A percentile compares a stretch with the other conserved stretches of the same genome.
phyloP scores from a whole-genome alignment of 2,113 vertebrate species.

The Octodon degus region DNA sequence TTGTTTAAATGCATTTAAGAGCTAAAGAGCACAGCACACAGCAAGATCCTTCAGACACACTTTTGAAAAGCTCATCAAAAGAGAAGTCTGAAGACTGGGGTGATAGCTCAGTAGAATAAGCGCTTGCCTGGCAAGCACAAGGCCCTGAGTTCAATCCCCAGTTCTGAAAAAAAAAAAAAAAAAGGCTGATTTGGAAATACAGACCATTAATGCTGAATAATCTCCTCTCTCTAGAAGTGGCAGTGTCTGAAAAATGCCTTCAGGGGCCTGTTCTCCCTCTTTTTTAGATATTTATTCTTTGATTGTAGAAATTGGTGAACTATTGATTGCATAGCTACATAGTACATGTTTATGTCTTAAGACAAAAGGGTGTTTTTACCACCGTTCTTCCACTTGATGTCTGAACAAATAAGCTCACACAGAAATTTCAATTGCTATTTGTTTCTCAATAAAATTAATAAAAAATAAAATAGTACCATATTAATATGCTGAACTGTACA shows the following conservation, averaged over 20 bases:
- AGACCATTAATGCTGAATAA: conserved; percentile 4
- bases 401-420: no score
- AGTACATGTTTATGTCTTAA: not conserved
- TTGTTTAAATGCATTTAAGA: not conserved
- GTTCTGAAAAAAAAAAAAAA: no score
- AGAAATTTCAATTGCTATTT: no score
- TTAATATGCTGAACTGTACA: no score
- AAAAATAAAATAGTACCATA: no score
- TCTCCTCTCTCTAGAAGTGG: conserved; percentile 18
- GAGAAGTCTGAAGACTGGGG: not conserved
- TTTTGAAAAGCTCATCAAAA: not conserved
- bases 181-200: not conserved
- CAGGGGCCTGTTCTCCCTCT: not conserved
- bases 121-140: no score
- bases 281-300: not conserved
- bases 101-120: no score
- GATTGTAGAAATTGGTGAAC: not conserved
- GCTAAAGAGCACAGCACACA: not conserved
- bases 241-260: not conserved
- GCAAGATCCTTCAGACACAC: not conserved
- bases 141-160: no score
- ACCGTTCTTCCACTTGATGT: no score
- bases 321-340: not conserved
- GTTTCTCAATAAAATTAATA: no score
- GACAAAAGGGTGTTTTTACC: not conserved